A percentile compares a stretch with the other conserved stretches of the same genome.
Conservation (phyloP, 2,113 vertebrate species). For the Parotia lawesii region DNA sequence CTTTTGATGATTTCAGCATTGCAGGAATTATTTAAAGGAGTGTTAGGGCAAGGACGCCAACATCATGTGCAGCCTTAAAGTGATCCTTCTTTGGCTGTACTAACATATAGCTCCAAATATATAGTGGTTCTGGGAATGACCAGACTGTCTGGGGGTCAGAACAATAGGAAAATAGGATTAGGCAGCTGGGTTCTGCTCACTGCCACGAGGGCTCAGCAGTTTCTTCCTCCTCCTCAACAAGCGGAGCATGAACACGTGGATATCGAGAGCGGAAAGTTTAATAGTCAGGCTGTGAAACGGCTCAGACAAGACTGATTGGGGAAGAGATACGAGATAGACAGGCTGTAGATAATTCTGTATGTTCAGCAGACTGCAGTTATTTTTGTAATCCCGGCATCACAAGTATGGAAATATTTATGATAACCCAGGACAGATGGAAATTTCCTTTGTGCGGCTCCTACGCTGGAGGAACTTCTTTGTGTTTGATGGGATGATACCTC, state of each 20-base stretch:
- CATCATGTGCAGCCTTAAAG: not conserved
- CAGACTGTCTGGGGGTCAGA: not conserved
- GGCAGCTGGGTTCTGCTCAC: not conserved
- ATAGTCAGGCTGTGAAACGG: not conserved
- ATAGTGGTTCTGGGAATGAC: not conserved
- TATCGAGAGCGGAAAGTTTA: not conserved
- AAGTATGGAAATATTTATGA: constrained; percentile 41
- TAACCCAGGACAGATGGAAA: constrained; percentile 45
- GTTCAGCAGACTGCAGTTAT: constrained; percentile 15
- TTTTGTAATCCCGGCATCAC: not conserved
- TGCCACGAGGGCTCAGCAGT: not conserved
- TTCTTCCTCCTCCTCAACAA: not conserved
- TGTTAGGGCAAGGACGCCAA: not conserved
- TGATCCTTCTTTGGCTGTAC: not conserved
- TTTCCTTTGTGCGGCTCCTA: not conserved
- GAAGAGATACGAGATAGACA: constrained; percentile 19
- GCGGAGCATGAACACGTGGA: not conserved
- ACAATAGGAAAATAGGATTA: not conserved
- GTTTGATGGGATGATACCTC: not conserved
- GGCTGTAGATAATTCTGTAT: constrained; percentile 15
- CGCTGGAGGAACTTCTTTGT: not conserved
- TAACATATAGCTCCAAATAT: not conserved
- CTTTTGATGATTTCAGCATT: not conserved
- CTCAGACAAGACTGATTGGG: constrained; percentile 12
- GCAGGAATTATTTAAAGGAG: not conserved